Conservation (phyloP, 2,888 invertebrate species). For the Dendrolimus pini region DNA sequence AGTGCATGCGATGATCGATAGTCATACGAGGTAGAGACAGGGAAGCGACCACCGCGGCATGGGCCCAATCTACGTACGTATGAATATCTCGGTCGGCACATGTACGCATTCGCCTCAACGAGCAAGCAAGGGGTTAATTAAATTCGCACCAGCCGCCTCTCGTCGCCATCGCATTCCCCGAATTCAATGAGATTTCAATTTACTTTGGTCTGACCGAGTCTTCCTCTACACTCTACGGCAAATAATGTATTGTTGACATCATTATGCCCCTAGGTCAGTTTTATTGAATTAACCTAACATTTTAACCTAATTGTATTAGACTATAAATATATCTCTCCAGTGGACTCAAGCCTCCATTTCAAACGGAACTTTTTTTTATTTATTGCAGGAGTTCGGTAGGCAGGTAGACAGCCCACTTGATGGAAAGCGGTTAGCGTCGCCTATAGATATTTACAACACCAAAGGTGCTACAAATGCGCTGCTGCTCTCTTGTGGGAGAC, state of each 20-base stretch:
- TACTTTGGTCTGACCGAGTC: conserved; percentile 60
- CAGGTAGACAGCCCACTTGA: too few relatives aligned
- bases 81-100: conserved; percentile 22
- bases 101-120: conserved; percentile 50
- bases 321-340: too few relatives aligned
- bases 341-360: too few relatives aligned
- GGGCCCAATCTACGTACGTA: conserved; percentile 11
- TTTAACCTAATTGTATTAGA: too few relatives aligned
- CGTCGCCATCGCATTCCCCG: conserved; percentile 68
- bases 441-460: too few relatives aligned
- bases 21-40: background rate
- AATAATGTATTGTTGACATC: conserved; percentile 28
- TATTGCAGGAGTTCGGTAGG: too few relatives aligned
- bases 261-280: background rate
- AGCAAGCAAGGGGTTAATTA: conserved; percentile 73
- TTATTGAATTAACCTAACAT: background rate
- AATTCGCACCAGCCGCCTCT: conserved; percentile 71
- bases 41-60: background rate
- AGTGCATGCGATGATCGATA: conserved; percentile 1
- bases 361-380: too few relatives aligned
- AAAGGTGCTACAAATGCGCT: too few relatives aligned
- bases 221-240: conserved; percentile 42
- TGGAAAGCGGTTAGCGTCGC: too few relatives aligned
- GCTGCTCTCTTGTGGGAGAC: too few relatives aligned
- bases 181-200: conserved; percentile 76